phyloP scores from a whole-genome alignment of 1,140 invertebrate species.

The Sminthurinus signatus region DNA sequence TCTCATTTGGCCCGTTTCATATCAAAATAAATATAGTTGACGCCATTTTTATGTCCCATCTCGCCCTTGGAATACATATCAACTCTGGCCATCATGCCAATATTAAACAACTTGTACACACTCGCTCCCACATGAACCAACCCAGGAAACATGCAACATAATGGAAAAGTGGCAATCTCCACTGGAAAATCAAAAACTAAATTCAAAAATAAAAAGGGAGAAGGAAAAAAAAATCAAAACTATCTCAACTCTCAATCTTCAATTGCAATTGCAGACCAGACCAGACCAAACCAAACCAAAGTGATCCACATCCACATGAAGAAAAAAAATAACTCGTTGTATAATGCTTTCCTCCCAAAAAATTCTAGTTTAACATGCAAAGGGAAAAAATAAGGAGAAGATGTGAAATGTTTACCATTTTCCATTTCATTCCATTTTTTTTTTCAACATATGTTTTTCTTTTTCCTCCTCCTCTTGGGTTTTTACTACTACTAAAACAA shows the following conservation, averaged over 20 bases:
- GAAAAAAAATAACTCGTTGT: no score
- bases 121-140: background rate
- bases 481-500: no score
- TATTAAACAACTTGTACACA: conserved; percentile 10
- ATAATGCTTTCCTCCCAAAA: no score
- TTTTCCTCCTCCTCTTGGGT: no score
- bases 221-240: conserved; percentile 1
- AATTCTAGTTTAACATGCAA: no score
- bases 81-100: conserved; percentile 13
- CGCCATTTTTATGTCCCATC: conserved; percentile 39
- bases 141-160: background rate
- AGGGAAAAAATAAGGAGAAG: no score
- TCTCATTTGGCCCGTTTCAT: conserved; percentile 40
- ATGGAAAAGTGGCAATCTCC: background rate
- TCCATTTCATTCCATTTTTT: no score
- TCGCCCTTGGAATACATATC: conserved; percentile 23
- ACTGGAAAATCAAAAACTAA: no score
- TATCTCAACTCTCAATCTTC: background rate
- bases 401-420: no score
- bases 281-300: no score
- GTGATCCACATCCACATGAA: no score
- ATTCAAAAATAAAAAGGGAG: background rate
- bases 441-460: no score
- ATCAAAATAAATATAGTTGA: conserved; percentile 41
- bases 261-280: background rate